Percentiles rank a stretch among this genome's conserved stretches.
phyloP scores from a whole-genome alignment of 2,888 invertebrate species.

The Tipula confusa region DNA sequence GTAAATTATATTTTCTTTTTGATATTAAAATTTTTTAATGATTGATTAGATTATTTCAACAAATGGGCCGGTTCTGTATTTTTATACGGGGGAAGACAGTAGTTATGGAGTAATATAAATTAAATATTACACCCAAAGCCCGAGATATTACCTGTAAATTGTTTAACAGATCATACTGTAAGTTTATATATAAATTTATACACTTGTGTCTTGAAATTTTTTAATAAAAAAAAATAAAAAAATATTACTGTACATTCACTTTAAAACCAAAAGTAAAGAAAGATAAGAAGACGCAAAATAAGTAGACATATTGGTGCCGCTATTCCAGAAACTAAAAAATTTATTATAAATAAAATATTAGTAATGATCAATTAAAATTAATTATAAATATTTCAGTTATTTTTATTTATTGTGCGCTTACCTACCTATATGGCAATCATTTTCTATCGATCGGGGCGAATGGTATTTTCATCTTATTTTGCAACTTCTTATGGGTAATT shows the following conservation, averaged over 20 bases:
- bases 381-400: slow-evolving; percentile 20
- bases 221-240: not conserved
- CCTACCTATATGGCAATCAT: too few relatives aligned
- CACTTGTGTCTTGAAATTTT: not conserved
- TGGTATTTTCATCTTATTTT: not conserved
- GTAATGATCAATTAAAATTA: not conserved
- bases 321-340: slow-evolving; percentile 14
- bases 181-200: not conserved
- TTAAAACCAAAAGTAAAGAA: slow-evolving; percentile 27
- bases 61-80: too few relatives aligned
- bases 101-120: too few relatives aligned
- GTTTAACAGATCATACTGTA: too few relatives aligned
- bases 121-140: too few relatives aligned
- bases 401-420: too few relatives aligned
- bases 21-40: too few relatives aligned
- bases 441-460: not conserved
- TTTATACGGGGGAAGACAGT: too few relatives aligned
- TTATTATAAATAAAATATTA: slow-evolving; percentile 27
- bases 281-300: slow-evolving; percentile 27
- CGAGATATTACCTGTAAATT: too few relatives aligned
- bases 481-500: not conserved
- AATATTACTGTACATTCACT: slow-evolving; percentile 14
- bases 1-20: too few relatives aligned
- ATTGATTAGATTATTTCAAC: too few relatives aligned
- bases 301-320: slow-evolving; percentile 32